Base-by-base conservation (phyloP, 2,888 invertebrate genomes). In the Euzetes globulus region DNA sequence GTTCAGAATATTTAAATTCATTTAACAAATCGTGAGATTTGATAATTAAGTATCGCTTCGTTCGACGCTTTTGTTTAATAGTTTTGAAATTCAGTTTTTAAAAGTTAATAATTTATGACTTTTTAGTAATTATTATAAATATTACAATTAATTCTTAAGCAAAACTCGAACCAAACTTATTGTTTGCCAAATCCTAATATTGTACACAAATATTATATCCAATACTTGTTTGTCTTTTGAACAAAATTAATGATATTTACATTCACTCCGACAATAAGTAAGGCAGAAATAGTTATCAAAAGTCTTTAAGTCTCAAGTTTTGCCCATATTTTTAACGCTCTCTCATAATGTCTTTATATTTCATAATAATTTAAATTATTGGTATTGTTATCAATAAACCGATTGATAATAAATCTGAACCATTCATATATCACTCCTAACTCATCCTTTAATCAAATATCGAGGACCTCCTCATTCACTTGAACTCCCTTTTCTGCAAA, bases 21-120 rank as follows among this genome's bases (percentile, higher is more conserved):
- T 29, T 63, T 63, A 17, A 63, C 33, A 63, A 63, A 63, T 63
- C 63, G 63, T 63, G 29, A 63, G 63, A 63, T 63, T 63, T 63
- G 6, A 63, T 19, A 29, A 29, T 63, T 29, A 63, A 17, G 11
- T n/a, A 63, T 29, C n/a, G n/a, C 1, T 63, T 63, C 6, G n/a
- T 29, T 63, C 27, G 22, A 63, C n/a, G 27, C 17, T 33, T 27
- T 27, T 63, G 27, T 29, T 29, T 6, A 22, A 19, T 22, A 58
- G 11, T 19, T n/a, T 58, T 25, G 25, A 22, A 11, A 19, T 22
- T 58, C 19, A 58, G 19, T 58, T 22, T 19, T 13, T 25, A 58
- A 58, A 25, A 58, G 13, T 58, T 58, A 58, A 13, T 58, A 6
- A 58, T 22, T 58, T 58, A 58, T 19, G 9, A 22, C 19, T 58